phyloP scores from a whole-genome alignment of 2,797 vertebrate genomes.

The Darevskia nairensis region DNA sequence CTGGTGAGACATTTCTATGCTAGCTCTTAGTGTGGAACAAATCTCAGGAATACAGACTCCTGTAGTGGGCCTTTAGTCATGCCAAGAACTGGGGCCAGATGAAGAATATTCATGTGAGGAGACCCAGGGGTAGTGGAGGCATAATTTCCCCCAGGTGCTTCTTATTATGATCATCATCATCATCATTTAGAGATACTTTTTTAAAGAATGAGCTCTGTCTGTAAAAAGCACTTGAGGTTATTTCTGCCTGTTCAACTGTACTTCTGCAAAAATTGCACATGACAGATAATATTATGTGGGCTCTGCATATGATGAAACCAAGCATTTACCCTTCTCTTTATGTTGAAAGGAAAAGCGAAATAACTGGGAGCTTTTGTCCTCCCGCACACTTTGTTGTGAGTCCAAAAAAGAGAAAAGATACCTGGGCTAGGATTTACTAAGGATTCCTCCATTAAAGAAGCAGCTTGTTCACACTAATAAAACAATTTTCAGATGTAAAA shows the following conservation, averaged over 20 bases:
- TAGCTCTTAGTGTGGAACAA: background rate
- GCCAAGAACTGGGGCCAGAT: background rate
- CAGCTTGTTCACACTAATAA: conserved; percentile 24
- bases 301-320: conserved; percentile 58
- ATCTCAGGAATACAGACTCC: conserved; percentile 9
- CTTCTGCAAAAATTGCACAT: conserved; percentile 52
- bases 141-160: conserved; percentile 38
- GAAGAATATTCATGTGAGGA: background rate
- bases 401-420: background rate
- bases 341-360: conserved; percentile 44
- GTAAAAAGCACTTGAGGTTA: conserved; percentile 47
- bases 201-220: conserved; percentile 39
- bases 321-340: conserved; percentile 40
- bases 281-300: conserved; percentile 59
- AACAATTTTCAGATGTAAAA: conserved; percentile 14
- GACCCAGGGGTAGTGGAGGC: conserved; percentile 45
- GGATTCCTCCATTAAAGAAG: conserved; percentile 10
- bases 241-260: conserved; percentile 35
- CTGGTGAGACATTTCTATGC: background rate
- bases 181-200: conserved; percentile 51
- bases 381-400: background rate
- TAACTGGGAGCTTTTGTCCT: conserved; percentile 44
- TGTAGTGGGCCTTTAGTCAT: background rate
- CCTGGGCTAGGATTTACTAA: conserved; percentile 19
- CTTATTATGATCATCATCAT: conserved; percentile 30